Evolutionary conservation across 2,888 invertebrate genomes (phyloP), one percentile per base, ranked within the genome.

Genomic region (Phengaris alcon): DNA sequence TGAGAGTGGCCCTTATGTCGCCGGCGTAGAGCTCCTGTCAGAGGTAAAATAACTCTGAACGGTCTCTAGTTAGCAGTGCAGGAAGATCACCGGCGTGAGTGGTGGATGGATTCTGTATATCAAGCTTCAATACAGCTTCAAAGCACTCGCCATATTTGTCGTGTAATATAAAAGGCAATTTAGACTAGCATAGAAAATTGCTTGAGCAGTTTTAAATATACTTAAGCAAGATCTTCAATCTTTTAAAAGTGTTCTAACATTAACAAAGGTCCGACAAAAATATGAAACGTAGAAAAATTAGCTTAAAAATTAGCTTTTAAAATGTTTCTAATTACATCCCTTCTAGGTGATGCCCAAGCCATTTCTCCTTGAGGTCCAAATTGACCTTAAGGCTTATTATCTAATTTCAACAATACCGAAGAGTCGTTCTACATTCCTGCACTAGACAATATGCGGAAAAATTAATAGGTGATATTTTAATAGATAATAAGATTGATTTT

Each of bases 351-450:
- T 12, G 64, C 64, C 35, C 35, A 44, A 64, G 9, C 51, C 22
- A 51, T 51, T 9, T n/a, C 10, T 69, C 8, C 13, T n/a, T 15
- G n/a, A 22, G 64, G 15, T 51, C 22, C 48, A 46, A 46, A 48
- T 22, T 64, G 59, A 64, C 64, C 35, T n/a, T 13, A 68, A 13
- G n/a, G 8, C 70, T 54, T 72, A 72, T 22, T 22, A 72, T 72
- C 35, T 72, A 54, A 52, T 35, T 68, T 72, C 72, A 72, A 72
- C 72, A 72, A 52, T 35, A 72, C 54, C 72, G 15, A 72, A 54
- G 72, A 72, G 52, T 54, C 22, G 52, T 54, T 72, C 72, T 72
- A 72, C 72, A 72, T 72, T 72, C 72, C 72, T 54, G 52, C 74
- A 48, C 77, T 46, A 75, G 57, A 35, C 4, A 35, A 35, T 78